Evolutionary conservation across 1,140 invertebrate genomes (phyloP), one percentile per base, ranked within the genome.

Genomic region (Intoshia linei): DNA sequence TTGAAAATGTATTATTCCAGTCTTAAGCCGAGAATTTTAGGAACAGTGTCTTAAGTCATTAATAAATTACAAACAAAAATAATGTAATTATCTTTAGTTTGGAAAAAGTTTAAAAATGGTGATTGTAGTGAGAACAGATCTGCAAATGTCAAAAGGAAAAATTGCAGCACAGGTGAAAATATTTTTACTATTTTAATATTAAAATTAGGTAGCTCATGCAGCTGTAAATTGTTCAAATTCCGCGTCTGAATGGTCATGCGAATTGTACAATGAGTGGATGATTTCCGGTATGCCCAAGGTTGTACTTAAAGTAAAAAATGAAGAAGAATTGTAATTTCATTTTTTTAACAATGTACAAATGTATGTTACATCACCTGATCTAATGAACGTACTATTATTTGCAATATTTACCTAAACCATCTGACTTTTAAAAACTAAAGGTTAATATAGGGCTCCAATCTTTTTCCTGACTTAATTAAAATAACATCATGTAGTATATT

Each of bases 91-190:
- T n/a, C n/a, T n/a, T n/a, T n/a, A n/a, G n/a, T n/a, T n/a, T n/a
- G n/a, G n/a, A n/a, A n/a, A n/a, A n/a, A n/a, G n/a, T 27, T n/a
- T 27, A 7, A 27, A 7, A 7, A 27, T 87, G 52, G 71, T 81
- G 1, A 51, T 90, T 31, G 70, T 81, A 18, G 71, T 83, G 2
- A 62, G 77, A 48, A 75, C 67, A 49, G 78, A 90, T 51, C 59
- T 90, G 0, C 73, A 74, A 52, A 87, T 90, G 78, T 69, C 72
- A 15, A 83, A 78, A 65, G 79, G 79, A 13, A 87, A 87, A 64
- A 68, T 76, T 30, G 77, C 73, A 22, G 74, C 78, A 3, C 79
- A 65, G 50, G 59, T 62, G 43, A 41, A 31, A 31, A 24, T 13
- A 29, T 25, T 22, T 22, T 20, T 22, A 13, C 15, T 22, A 7